Percentiles rank a stretch among this genome's conserved stretches.
These are phyloP conservation scores for Phthorimaea operculella DNA, from an alignment of 1,140 invertebrate species.

Conservation along the genomic window DNA sequence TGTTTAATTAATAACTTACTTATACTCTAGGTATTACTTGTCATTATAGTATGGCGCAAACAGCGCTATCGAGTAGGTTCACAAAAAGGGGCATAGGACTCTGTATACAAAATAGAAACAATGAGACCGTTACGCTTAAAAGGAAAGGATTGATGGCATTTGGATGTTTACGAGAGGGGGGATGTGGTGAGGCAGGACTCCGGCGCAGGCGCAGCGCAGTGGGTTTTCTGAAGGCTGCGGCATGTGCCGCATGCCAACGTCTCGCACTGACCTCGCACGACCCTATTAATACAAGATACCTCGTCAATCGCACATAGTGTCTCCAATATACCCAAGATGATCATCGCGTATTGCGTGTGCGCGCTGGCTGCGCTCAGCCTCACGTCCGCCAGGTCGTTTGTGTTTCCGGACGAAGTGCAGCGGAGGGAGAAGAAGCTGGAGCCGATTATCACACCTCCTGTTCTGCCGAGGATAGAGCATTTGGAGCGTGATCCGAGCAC, in stretches of 20 bases:
- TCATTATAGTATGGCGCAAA: too few species aligned
- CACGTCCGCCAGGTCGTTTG: slow-evolving; percentile 37
- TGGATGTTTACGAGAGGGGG: slow-evolving; percentile 26
- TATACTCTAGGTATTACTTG: too few species aligned
- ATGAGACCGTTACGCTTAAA: slow-evolving; percentile 46
- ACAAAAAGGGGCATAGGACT: slow-evolving; percentile 15
- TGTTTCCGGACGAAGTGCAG: slow-evolving; percentile 42
- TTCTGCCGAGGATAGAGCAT: slow-evolving; percentile 55
- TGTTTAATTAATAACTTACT: too few species aligned
- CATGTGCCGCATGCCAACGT: slow-evolving; percentile 63
- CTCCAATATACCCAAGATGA: slow-evolving; percentile 35
- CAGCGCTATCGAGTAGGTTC: too few species aligned
- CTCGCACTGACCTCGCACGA: slow-evolving; percentile 48
- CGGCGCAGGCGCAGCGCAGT: slow-evolving; percentile 44
- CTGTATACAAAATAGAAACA: slow-evolving; percentile 28
- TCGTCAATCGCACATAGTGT: slow-evolving; percentile 41
- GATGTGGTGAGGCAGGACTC: slow-evolving; percentile 42
- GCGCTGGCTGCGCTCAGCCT: slow-evolving; percentile 29
- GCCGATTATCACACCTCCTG: slow-evolving; percentile 54
- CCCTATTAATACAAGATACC: slow-evolving; percentile 63
- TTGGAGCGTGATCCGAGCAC: slow-evolving; percentile 58
- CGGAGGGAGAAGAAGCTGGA: slow-evolving; percentile 42
- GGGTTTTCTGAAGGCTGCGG: slow-evolving; percentile 65
- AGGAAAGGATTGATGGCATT: slow-evolving; percentile 32
- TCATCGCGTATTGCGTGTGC: slow-evolving; percentile 38